phyloP scores from a whole-genome alignment of 2,797 vertebrate genomes.

The Moxostoma hubbsi region DNA sequence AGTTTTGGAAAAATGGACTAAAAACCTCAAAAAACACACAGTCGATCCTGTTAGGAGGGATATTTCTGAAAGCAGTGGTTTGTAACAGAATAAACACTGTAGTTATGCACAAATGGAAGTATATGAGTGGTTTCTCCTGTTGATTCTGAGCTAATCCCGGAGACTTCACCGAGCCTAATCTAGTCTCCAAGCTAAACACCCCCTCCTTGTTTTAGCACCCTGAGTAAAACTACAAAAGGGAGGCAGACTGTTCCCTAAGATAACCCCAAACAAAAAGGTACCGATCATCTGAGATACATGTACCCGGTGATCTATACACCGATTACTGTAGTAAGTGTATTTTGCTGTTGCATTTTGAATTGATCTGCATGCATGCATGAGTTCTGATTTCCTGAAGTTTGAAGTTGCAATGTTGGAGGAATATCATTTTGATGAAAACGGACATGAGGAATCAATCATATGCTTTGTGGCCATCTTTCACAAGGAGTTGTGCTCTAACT shows the following conservation, averaged over 20 bases:
- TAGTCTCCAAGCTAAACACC: constrained; percentile 59
- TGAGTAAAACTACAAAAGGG: constrained; percentile 85
- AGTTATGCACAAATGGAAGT: constrained; percentile 33
- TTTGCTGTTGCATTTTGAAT: constrained; percentile 34
- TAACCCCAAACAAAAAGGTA: constrained; percentile 64
- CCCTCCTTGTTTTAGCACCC: constrained; percentile 83
- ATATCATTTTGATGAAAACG: constrained; percentile 51
- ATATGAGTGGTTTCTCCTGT: constrained; percentile 38
- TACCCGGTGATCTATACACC: constrained; percentile 57
- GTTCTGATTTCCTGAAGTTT: constrained; percentile 63
- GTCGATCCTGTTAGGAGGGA: constrained; percentile 44
- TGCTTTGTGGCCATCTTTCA: constrained; percentile 17
- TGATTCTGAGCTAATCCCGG: constrained; percentile 57
- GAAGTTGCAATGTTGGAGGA: constrained; percentile 65
- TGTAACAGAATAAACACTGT: constrained; percentile 14
- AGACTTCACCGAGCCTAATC: constrained; percentile 46
- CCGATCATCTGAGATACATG: constrained; percentile 67
- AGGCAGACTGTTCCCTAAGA: constrained; percentile 79
- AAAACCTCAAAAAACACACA: constrained; percentile 42
- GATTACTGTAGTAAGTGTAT: constrained; percentile 47
- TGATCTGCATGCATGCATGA: constrained; percentile 51
- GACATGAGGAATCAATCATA: constrained; percentile 18
- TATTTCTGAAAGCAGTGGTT: constrained; percentile 32
- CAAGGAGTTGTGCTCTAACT: constrained; percentile 41
- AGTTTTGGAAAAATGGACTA: constrained; percentile 42